Percentiles rank a stretch among this genome's conserved stretches.
phyloP scores from a whole-genome alignment of 2,888 invertebrate species.

The Mamestra brassicae region DNA sequence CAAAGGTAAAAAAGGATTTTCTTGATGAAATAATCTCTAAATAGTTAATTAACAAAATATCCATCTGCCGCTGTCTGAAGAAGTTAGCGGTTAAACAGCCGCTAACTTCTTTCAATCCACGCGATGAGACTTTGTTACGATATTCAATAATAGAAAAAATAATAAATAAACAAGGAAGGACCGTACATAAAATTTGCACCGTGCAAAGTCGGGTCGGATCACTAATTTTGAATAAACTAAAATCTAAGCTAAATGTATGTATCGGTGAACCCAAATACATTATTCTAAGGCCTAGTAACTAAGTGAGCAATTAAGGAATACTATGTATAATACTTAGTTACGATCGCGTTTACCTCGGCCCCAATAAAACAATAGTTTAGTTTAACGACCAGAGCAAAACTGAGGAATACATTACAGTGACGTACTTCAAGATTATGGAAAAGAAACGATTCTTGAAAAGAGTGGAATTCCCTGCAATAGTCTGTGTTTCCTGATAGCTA shows the following conservation, averaged over 20 bases:
- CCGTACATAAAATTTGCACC: no score
- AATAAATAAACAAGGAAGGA: no score
- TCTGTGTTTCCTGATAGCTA: background rate
- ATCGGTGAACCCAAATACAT: conserved; percentile 1
- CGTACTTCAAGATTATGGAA: background rate
- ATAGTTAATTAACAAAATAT: no score
- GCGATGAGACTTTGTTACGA: no score
- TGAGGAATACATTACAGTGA: conserved; percentile 14
- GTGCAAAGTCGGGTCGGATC: no score
- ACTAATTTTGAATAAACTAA: background rate
- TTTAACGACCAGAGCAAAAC: conserved; percentile 38
- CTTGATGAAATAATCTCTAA: background rate
- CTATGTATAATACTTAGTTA: conserved; percentile 30
- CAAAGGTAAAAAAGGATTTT: background rate
- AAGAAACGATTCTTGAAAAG: background rate
- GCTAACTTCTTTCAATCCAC: no score
- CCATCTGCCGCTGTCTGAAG: no score
- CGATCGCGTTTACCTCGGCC: conserved; percentile 52
- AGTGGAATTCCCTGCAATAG: background rate
- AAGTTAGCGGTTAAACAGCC: no score
- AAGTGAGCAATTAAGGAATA: conserved; percentile 23
- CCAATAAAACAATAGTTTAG: conserved; percentile 46
- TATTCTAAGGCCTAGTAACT: background rate
- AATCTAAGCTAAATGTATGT: background rate
- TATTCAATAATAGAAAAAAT: no score